A percentile compares a stretch with the other conserved stretches of the same genome.
Evolutionary conservation across 2,888 invertebrate genomes (phyloP).

Genomic region (Diarsia brunnea): DNA sequence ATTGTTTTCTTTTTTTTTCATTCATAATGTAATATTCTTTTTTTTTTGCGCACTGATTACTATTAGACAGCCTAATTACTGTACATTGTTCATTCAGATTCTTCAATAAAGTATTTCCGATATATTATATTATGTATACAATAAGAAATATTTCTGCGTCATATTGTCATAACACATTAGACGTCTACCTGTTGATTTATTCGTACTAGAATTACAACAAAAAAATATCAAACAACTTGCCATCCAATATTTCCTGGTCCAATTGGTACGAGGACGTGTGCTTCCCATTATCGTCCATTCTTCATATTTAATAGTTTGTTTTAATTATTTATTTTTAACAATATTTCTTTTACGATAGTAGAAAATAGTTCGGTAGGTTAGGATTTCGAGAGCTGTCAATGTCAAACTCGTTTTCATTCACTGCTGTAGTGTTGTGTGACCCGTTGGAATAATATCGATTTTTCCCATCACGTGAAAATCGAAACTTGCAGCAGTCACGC

Average conservation of each 20-base stretch:
- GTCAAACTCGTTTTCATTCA: constrained; percentile 51
- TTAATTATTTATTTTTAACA: constrained; percentile 75
- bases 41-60: neutral
- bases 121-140: constrained; percentile 53
- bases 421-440: constrained; percentile 40
- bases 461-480: neutral
- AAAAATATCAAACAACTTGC: constrained; percentile 74
- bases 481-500: too few species aligned
- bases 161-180: constrained; percentile 69
- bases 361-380: constrained; percentile 77
- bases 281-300: constrained; percentile 89
- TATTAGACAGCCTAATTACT: constrained; percentile 17
- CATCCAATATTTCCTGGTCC: constrained; percentile 88
- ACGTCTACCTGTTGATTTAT: constrained; percentile 70
- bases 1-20: neutral
- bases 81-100: constrained; percentile 13
- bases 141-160: constrained; percentile 67
- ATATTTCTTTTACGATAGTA: constrained; percentile 75
- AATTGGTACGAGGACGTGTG: constrained; percentile 86
- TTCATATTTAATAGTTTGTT: constrained; percentile 86
- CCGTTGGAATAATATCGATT: neutral
- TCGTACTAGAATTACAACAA: constrained; percentile 73
- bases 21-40: neutral
- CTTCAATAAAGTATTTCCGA: constrained; percentile 38
- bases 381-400: constrained; percentile 61